Base-by-base conservation (phyloP, 2,797 vertebrate species). In the Falco rusticolus region DNA sequence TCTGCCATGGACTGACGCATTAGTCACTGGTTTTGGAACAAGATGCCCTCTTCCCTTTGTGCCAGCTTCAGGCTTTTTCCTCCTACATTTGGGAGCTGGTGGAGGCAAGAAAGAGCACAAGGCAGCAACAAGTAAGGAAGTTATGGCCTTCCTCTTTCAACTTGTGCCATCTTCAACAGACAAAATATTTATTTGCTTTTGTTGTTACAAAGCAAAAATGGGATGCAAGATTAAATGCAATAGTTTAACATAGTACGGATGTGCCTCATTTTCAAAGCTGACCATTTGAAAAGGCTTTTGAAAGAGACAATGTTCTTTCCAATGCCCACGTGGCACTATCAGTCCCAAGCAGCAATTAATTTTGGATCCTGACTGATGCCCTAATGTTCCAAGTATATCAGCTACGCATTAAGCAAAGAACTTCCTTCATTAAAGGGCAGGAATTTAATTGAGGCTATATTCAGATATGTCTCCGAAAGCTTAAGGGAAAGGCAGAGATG, bases 391-490 rank as follows among this genome's bases (percentile, higher is more conserved):
- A 71, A 77, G 71, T 39, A 8, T 60, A 92, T 74, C 64, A 71
- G 34, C 89, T 75, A 76, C 2, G 1, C 53, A 87, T 47, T 84
- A 87, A 87, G 82, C 50, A 83, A 83, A 94, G 87, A 53, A 93
- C 84, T 95, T 95, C 61, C 51, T 86, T 94, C 84, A 87, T 63
- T 86, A 91, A 96, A 97, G 90, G 93, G 84, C 88, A 87, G 22
- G 56, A 85, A 83, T 83, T 93, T 95, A 96, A 96, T 87, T 94
- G 85, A 91, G 64, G 68, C 84, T 92, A 80, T 92, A 94, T 94
- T 93, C 94, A 87, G 90, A 63, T 69, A 80, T 0, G 13, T 31
- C 83, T 95, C 91, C 33, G 34, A 90, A 96, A 96, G 81, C 54
- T 91, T 88, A 79, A 78, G 77, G 91, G 91, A 85, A 91, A 77